Evolutionary conservation across 2,113 vertebrate species (phyloP).

Genomic region (Cottus gobio): DNA sequence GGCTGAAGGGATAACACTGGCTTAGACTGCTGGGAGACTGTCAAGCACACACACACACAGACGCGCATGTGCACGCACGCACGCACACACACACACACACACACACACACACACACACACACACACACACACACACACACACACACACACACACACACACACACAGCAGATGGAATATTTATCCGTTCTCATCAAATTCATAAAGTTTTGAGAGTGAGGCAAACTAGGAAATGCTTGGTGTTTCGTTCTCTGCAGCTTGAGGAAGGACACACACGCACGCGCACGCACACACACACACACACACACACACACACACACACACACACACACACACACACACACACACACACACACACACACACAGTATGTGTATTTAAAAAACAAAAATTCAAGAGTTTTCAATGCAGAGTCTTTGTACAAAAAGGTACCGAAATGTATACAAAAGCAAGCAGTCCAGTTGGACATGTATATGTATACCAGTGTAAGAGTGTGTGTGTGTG

Average conservation of each 20-base stretch:
- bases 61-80: neutral
- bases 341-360: no score
- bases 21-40: slow-evolving; percentile 76
- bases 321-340: no score
- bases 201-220: slow-evolving; percentile 75
- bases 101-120: slow-evolving; percentile 37
- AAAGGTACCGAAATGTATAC: slow-evolving; percentile 45
- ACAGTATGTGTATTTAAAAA: neutral
- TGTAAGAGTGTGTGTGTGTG: slow-evolving; percentile 37
- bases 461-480: slow-evolving; percentile 32
- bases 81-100: slow-evolving; percentile 39
- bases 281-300: no score
- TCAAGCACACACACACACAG: slow-evolving; percentile 40
- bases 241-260: slow-evolving; percentile 64
- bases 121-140: slow-evolving; percentile 24
- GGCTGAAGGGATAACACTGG: slow-evolving; percentile 79
- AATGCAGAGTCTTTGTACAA: slow-evolving; percentile 38
- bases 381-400: slow-evolving; percentile 15
- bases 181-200: slow-evolving; percentile 78
- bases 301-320: no score
- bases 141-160: slow-evolving; percentile 37
- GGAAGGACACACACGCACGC: slow-evolving; percentile 26
- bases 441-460: slow-evolving; percentile 39
- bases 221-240: slow-evolving; percentile 72
- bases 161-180: slow-evolving; percentile 81